A percentile compares a stretch with the other conserved stretches of the same genome.
Conservation (phyloP, 2,888 invertebrate species). For the Buathra laborator region DNA sequence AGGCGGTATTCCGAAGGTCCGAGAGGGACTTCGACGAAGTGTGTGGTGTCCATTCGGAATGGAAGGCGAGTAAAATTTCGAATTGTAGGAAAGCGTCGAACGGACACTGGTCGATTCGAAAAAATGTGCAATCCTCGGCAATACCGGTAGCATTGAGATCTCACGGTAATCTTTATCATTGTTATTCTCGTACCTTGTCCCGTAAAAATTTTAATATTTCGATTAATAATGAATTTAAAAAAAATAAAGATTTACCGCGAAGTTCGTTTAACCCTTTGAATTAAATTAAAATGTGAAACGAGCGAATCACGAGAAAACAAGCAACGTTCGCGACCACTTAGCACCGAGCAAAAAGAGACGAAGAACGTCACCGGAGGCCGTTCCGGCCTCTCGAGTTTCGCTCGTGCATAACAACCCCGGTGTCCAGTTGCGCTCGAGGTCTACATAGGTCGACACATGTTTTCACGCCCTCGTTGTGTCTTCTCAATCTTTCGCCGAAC, state of each 20-base stretch:
- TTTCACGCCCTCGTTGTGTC: conserved; percentile 58
- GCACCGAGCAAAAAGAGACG: conserved; percentile 6
- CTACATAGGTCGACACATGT: conserved; percentile 64
- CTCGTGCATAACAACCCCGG: conserved; percentile 38
- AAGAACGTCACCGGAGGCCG: conserved; percentile 48
- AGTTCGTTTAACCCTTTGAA: neutral
- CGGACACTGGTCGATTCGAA: neutral
- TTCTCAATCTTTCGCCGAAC: conserved; percentile 68
- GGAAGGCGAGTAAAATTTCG: conserved; percentile 13
- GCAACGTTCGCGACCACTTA: conserved; percentile 3
- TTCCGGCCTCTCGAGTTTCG: conserved; percentile 44
- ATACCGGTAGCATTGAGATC: neutral
- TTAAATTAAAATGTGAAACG: neutral
- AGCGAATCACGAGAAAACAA: neutral
- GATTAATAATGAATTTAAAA: neutral
- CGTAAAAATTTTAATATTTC: no score
- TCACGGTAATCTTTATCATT: no score
- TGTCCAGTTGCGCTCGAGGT: conserved; percentile 57
- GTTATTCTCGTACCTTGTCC: no score
- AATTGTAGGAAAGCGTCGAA: conserved; percentile 10
- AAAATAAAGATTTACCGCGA: neutral
- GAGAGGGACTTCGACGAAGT: conserved; percentile 59
- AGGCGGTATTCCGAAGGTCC: conserved; percentile 60
- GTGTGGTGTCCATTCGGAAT: conserved; percentile 10
- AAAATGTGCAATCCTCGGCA: neutral